Evolutionary conservation across 2,888 invertebrate species (phyloP).

Genomic region (Noctuana brunneofusca): DNA sequence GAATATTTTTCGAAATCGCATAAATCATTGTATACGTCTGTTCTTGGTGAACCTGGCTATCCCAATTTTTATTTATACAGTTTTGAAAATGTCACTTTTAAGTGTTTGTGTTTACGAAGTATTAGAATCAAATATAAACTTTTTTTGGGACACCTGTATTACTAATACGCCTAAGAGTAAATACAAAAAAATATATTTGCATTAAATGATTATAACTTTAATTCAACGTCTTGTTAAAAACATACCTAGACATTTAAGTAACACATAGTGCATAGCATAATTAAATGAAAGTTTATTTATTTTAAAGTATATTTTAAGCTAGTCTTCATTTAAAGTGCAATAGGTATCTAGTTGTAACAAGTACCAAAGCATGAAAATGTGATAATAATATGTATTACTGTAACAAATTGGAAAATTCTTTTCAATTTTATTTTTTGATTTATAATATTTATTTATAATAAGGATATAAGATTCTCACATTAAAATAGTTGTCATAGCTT

Average conservation of each 20-base stretch:
- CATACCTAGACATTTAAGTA: not conserved
- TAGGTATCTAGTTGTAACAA: constrained; percentile 24
- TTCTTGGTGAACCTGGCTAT: too few species aligned
- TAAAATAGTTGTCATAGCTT: constrained; percentile 37
- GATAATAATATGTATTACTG: constrained; percentile 21
- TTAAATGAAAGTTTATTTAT: not conserved
- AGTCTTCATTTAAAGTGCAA: constrained; percentile 29
- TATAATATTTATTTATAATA: constrained; percentile 15
- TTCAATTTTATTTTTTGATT: constrained; percentile 24
- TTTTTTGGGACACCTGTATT: too few species aligned
- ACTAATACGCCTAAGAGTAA: too few species aligned
- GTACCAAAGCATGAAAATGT: constrained; percentile 32
- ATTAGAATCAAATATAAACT: too few species aligned
- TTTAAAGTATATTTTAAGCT: constrained; percentile 4
- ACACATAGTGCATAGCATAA: not conserved
- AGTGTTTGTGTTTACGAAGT: too few species aligned
- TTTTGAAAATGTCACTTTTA: too few species aligned
- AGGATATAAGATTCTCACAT: constrained; percentile 21
- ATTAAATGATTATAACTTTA: too few species aligned
- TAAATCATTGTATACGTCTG: too few species aligned
- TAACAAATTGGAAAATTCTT: constrained; percentile 3
- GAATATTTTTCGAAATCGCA: too few species aligned
- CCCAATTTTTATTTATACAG: too few species aligned
- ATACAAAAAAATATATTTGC: too few species aligned
- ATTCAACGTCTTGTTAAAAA: too few species aligned